Percentiles rank a stretch among this genome's conserved stretches.
These are phyloP conservation scores for Calephelis perditalis DNA, from an alignment of 2,888 invertebrate genomes.

Conservation along the genomic window DNA sequence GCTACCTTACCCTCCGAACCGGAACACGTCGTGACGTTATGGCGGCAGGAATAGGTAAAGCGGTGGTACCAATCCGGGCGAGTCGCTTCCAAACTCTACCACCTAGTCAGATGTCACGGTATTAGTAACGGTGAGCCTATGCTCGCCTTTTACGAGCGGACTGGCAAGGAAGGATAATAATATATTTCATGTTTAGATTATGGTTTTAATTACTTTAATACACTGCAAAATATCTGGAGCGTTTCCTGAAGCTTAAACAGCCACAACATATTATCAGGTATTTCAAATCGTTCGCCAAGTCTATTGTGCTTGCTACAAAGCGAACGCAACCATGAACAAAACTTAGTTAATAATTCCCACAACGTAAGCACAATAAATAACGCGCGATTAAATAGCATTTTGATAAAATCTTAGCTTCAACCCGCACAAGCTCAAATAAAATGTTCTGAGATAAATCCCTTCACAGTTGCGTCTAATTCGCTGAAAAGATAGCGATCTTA, in stretches of 20 bases:
- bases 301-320: constrained; percentile 7
- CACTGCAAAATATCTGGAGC: too few relatives aligned
- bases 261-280: neutral
- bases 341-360: constrained; percentile 12
- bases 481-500: constrained; percentile 20
- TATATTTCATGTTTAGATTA: too few relatives aligned
- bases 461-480: constrained; percentile 21
- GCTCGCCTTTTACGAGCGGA: too few relatives aligned
- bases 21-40: too few relatives aligned
- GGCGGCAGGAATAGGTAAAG: too few relatives aligned
- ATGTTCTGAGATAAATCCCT: constrained; percentile 18
- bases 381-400: constrained; percentile 12
- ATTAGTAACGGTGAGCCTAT: too few relatives aligned
- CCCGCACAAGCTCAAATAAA: constrained; percentile 17
- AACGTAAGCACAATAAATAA: constrained; percentile 13
- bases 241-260: neutral
- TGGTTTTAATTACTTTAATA: too few relatives aligned
- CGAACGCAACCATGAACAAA: constrained; percentile 2
- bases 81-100: too few relatives aligned
- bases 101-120: too few relatives aligned
- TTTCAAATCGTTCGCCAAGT: neutral
- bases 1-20: too few relatives aligned
- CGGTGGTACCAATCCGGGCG: too few relatives aligned
- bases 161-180: too few relatives aligned
- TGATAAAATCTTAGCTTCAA: constrained; percentile 15